Evolutionary conservation across 2,113 vertebrate species (phyloP), one percentile per base, ranked within the genome.

Genomic region (Chlorocebus sabaeus): DNA sequence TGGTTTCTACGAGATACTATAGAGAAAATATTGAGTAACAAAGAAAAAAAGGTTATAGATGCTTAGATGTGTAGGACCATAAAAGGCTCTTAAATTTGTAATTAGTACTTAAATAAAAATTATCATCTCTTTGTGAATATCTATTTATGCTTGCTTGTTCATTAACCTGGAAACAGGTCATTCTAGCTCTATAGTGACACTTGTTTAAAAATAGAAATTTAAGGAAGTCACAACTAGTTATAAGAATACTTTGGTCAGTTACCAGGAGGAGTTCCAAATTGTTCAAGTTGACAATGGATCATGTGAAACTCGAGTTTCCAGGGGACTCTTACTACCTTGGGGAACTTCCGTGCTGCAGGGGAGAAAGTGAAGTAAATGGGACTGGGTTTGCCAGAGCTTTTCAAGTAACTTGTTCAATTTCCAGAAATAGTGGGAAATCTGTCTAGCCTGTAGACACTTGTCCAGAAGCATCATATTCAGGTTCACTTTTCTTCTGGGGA

Each of bases 301-400:
- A 55, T 67, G 50, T 48, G 40, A 40, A 18, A 16, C 48, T 94
- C 67, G 30, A 40, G 85, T 93, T 93, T 93, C 75, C 35, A 67
- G 45, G 85, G 32, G 20, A 70, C 72, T 61, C 52, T 85, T 20
- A 20, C 35, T 6, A n/a, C 92, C 87, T 96, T 59, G 38, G 23
- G 96, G 86, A 84, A 52, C 48, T 73, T 72, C 38, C 35, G 64
- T 52, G 72, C 95, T 73, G 30, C 61, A 30, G 38, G 3, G 75
- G 17, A 88, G 61, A 75, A 82, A 90, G 55, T 17, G 35, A 90
- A 50, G 75, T 45, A 87, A 93, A 95, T 91, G 93, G 81, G 52
- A 96, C 67, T 87, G 68, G 48, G 61, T 87, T 93, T 96, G 93
- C 83, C 95, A 97, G 92, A 91, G 87, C 20, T 90, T 93, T 94